These are phyloP conservation scores for Eupithecia inturbata DNA, from an alignment of 2,888 invertebrate species.

Conservation along the genomic window DNA sequence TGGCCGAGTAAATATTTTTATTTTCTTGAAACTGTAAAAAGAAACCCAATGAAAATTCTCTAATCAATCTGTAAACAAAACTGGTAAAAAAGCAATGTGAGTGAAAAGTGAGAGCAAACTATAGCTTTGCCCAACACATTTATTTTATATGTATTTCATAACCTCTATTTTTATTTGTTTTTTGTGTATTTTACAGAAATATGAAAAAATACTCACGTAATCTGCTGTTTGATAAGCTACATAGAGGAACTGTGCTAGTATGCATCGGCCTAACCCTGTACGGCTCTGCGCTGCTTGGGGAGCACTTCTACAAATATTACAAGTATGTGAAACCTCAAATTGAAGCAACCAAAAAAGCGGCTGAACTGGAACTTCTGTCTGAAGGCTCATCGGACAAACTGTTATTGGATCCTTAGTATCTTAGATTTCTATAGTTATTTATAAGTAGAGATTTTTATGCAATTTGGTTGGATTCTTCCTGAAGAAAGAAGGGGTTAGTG, in stretches of 20 bases:
- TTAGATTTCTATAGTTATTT: background rate
- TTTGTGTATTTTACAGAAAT: constrained; percentile 28
- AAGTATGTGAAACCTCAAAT: constrained; percentile 74
- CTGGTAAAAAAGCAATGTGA: background rate
- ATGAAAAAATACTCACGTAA: constrained; percentile 77
- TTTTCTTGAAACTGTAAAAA: background rate
- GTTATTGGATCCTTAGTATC: constrained; percentile 44
- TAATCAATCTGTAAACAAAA: background rate
- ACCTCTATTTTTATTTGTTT: background rate
- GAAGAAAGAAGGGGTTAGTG: background rate
- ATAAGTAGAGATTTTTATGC: background rate
- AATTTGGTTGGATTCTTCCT: background rate
- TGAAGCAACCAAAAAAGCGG: constrained; percentile 64
- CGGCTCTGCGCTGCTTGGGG: constrained; percentile 61
- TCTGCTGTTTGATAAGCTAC: constrained; percentile 75
- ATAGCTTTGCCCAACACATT: background rate
- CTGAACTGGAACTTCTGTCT: constrained; percentile 73
- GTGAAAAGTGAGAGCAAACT: background rate
- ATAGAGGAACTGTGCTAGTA: constrained; percentile 73
- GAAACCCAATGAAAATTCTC: background rate
- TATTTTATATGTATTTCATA: background rate
- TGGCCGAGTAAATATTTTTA: background rate
- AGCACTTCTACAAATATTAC: constrained; percentile 74
- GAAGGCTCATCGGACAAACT: constrained; percentile 79
- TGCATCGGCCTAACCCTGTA: constrained; percentile 77